These are phyloP conservation scores for Zaprionus obscuricornis DNA, from an alignment of 2,888 invertebrate species.

Conservation along the genomic window DNA sequence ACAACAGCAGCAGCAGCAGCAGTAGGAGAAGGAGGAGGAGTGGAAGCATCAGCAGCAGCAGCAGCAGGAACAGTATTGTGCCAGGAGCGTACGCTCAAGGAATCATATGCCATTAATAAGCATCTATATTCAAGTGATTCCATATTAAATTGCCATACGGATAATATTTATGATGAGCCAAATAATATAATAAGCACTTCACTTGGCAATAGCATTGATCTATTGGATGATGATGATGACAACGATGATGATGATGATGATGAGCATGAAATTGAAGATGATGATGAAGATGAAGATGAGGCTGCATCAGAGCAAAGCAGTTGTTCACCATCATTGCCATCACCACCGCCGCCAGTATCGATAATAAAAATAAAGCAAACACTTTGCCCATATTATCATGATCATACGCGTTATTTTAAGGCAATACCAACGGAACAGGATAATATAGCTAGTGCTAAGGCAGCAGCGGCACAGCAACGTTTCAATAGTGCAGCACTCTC, in stretches of 20 bases:
- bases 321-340: slow-evolving; percentile 68
- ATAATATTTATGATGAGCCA: slow-evolving; percentile 83
- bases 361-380: slow-evolving; percentile 76
- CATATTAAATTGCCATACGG: slow-evolving; percentile 80
- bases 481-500: slow-evolving; percentile 79
- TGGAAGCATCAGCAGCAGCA: slow-evolving; percentile 26
- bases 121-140: slow-evolving; percentile 83
- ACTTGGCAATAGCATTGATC: slow-evolving; percentile 79
- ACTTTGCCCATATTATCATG: slow-evolving; percentile 81
- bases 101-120: slow-evolving; percentile 79
- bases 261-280: slow-evolving; percentile 6
- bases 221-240: slow-evolving; percentile 64
- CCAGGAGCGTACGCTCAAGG: slow-evolving; percentile 68
- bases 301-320: slow-evolving; percentile 71
- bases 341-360: slow-evolving; percentile 77
- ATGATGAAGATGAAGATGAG: slow-evolving; percentile 54
- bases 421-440: slow-evolving; percentile 82
- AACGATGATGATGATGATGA: slow-evolving; percentile 9
- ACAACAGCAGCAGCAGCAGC: slow-evolving; percentile 1
- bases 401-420: slow-evolving; percentile 81
- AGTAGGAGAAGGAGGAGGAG: slow-evolving; percentile 20
- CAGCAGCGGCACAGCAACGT: slow-evolving; percentile 76
- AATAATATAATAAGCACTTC: slow-evolving; percentile 81
- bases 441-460: slow-evolving; percentile 74
- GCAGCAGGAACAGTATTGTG: slow-evolving; percentile 11